These are phyloP conservation scores for Dysmachus trigonus DNA, from an alignment of 2,888 invertebrate species.

Conservation along the genomic window DNA sequence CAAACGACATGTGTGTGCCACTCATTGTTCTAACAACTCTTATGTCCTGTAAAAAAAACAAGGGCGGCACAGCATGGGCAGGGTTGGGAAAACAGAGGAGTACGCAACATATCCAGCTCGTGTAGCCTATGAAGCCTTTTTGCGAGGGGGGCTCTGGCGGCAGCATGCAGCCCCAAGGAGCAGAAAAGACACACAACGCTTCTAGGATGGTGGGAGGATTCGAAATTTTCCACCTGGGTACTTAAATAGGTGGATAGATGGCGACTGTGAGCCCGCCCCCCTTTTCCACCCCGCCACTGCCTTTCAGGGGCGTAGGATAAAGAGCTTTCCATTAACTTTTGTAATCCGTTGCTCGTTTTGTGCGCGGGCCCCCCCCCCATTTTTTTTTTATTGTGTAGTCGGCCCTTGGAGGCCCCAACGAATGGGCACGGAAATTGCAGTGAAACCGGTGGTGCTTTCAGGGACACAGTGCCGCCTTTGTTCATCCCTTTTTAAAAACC, in stretches of 20 bases:
- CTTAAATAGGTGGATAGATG: constrained; percentile 16
- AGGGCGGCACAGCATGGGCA: not conserved
- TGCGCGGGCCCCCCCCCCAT: too few species aligned
- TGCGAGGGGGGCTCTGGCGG: not conserved
- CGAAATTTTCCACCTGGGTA: not conserved
- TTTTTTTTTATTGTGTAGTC: not conserved
- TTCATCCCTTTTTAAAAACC: not conserved
- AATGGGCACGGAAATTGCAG: not conserved
- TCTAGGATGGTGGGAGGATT: not conserved
- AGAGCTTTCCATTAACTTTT: constrained; percentile 29
- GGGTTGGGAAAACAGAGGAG: not conserved
- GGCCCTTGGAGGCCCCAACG: not conserved
- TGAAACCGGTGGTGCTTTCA: not conserved
- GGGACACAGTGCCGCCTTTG: not conserved
- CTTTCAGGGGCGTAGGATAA: not conserved
- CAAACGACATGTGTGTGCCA: constrained; percentile 16
- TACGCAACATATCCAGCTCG: not conserved
- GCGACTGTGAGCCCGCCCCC: not conserved
- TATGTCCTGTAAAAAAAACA: not conserved
- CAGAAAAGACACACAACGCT: too few species aligned
- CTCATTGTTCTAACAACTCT: not conserved
- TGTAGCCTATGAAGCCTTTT: not conserved
- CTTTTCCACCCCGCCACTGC: not conserved
- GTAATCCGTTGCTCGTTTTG: not conserved
- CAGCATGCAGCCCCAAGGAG: not conserved